phyloP scores from a whole-genome alignment of 1,140 invertebrate species.

The Solenopsis invicta region DNA sequence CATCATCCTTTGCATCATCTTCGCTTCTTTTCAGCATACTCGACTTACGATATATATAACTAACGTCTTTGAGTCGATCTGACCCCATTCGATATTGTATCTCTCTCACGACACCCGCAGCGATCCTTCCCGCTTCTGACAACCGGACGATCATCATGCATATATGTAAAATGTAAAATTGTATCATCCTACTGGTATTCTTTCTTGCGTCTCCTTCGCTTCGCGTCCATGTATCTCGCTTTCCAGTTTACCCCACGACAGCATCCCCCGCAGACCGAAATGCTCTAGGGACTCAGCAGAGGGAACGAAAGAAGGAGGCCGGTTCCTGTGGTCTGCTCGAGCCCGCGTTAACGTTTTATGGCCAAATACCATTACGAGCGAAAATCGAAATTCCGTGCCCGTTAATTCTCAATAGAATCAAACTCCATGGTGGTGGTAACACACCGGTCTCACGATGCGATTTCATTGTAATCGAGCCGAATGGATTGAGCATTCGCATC shows the following conservation, averaged over 20 bases:
- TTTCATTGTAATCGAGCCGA: constrained; percentile 69
- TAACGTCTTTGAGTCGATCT: constrained; percentile 18
- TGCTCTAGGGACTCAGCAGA: constrained; percentile 63
- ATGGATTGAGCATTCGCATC: background rate
- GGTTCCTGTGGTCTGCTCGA: constrained; percentile 78
- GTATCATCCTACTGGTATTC: constrained; percentile 64
- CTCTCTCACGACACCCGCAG: background rate
- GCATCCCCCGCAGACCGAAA: constrained; percentile 46
- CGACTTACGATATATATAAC: constrained; percentile 29
- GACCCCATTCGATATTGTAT: constrained; percentile 27
- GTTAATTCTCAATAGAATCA: constrained; percentile 85
- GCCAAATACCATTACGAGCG: constrained; percentile 74
- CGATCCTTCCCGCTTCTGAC: constrained; percentile 1
- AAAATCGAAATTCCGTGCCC: constrained; percentile 84
- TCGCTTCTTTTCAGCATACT: background rate
- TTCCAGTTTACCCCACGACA: constrained; percentile 41
- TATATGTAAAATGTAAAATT: constrained; percentile 78
- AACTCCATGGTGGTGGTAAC: constrained; percentile 60
- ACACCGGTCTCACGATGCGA: constrained; percentile 54
- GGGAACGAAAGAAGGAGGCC: constrained; percentile 22
- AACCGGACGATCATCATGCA: constrained; percentile 69
- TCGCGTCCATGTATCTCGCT: constrained; percentile 33
- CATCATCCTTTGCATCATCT: background rate
- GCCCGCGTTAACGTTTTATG: constrained; percentile 83
- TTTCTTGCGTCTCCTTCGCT: constrained; percentile 49